Evolutionary conservation across 1,140 invertebrate species (phyloP).

Genomic region (Ylistrum balloti): DNA sequence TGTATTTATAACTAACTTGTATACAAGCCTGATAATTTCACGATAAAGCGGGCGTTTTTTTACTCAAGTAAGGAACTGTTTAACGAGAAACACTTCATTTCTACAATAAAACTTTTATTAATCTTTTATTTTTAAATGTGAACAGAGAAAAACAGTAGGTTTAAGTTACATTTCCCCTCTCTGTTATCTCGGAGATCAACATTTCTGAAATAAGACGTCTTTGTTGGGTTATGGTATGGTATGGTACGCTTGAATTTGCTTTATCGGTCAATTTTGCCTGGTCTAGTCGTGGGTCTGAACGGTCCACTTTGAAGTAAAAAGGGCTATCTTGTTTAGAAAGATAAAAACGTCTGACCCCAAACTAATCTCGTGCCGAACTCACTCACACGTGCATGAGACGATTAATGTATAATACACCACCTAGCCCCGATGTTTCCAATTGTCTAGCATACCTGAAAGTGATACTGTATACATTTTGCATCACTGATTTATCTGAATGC

Average conservation of each 20-base stretch:
- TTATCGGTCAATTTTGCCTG: not conserved
- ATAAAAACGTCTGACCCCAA: not conserved
- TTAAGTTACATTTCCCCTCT: not conserved
- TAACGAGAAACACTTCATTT: not conserved
- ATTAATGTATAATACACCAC: conserved; percentile 16
- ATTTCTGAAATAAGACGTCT: conserved; percentile 15
- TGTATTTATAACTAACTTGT: not conserved
- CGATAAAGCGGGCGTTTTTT: not conserved
- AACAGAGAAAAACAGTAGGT: not conserved
- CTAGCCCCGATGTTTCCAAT: too few relatives aligned
- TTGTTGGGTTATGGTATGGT: not conserved
- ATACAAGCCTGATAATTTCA: not conserved
- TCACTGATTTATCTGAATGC: too few relatives aligned
- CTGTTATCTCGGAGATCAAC: not conserved
- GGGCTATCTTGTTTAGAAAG: not conserved
- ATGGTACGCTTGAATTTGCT: not conserved
- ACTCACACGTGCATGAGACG: not conserved
- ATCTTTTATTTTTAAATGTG: not conserved
- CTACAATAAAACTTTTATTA: not conserved
- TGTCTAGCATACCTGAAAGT: not conserved
- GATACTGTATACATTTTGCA: not conserved
- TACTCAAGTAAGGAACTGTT: too few relatives aligned
- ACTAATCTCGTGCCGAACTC: not conserved
- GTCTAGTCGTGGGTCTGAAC: not conserved
- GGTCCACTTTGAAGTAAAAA: conserved; percentile 3